Base-by-base conservation (phyloP, 2,797 vertebrate genomes). In the Sardinella longiceps region DNA sequence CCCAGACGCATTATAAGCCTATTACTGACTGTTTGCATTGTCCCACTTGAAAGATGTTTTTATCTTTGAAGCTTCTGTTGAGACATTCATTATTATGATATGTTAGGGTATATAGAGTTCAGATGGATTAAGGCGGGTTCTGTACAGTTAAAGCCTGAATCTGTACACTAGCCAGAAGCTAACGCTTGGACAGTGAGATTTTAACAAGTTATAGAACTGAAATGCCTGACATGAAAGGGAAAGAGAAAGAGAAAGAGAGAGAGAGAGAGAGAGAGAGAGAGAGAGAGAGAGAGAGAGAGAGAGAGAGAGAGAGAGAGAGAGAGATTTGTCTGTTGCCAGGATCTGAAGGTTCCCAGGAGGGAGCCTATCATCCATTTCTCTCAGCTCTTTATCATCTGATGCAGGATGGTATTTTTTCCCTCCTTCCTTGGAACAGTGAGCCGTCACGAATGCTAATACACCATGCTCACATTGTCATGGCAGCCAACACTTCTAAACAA, bases 341-440 rank as follows among this genome's bases (percentile, higher is more conserved):
- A 58, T 58, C 56, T n/a, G 56, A 58, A 58, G 56, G n/a, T 9
- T 58, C 56, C 56, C 56, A 25, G 56, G 56, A 58, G 56, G 23
- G n/a, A 58, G 56, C 7, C 56, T n/a, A 58, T 58, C 56, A 58
- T n/a, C 56, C n/a, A n/a, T 58, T 58, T 58, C 56, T 25, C 56
- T 58, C 56, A 58, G 56, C n/a, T 58, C 56, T 58, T 58, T 58
- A 58, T 58, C 56, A 58, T 58, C 56, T 58, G n/a, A 58, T 58
- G 56, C 56, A 58, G 56, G 56, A 25, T 58, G 56, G 56, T 58
- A 58, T 58, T 58, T 58, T 58, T 58, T 48, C 43, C n/a, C n/a
- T 7, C 56, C 56, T 25, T 5, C 56, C 56, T 23, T 56, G 53
- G 56, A 58, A 58, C 56, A 25, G 56, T 58, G n/a, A 58, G 56